These are phyloP conservation scores for Sebastolobus alascanus DNA, from an alignment of 2,797 vertebrate species.

Conservation along the genomic window DNA sequence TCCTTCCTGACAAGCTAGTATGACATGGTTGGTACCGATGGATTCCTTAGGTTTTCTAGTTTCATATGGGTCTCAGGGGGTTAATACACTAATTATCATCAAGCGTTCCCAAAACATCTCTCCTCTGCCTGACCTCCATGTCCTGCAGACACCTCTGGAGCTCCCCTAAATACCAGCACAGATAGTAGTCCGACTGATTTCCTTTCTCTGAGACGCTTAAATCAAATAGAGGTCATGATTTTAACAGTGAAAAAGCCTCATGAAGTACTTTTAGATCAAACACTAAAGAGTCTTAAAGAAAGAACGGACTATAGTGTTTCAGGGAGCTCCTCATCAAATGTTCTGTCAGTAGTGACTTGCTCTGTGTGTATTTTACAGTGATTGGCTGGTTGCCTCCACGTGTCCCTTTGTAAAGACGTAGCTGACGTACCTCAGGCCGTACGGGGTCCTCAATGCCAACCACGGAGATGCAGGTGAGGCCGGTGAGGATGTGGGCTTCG, in stretches of 20 bases:
- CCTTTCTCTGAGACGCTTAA: background rate
- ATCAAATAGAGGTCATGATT: background rate
- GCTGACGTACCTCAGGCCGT: conserved; percentile 91
- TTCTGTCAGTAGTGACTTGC: background rate
- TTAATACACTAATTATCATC: background rate
- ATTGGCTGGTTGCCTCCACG: background rate
- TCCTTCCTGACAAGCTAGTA: too few species aligned
- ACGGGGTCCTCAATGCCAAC: conserved; percentile 99
- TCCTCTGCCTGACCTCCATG: background rate
- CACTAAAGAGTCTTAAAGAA: background rate
- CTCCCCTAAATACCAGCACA: background rate
- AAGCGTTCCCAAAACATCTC: background rate
- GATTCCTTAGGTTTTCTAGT: too few species aligned
- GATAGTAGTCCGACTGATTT: background rate
- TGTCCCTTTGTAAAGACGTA: background rate
- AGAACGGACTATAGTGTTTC: background rate
- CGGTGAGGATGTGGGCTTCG: conserved; percentile 89
- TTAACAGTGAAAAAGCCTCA: background rate
- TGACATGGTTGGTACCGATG: too few species aligned
- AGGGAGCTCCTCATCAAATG: background rate
- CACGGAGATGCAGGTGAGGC: conserved; percentile 93
- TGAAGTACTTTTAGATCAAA: background rate
- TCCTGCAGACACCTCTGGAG: background rate
- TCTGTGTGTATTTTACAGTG: background rate
- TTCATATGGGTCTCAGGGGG: too few species aligned